Evolutionary conservation across 2,888 invertebrate species (phyloP).

Genomic region (Apeira syringaria): DNA sequence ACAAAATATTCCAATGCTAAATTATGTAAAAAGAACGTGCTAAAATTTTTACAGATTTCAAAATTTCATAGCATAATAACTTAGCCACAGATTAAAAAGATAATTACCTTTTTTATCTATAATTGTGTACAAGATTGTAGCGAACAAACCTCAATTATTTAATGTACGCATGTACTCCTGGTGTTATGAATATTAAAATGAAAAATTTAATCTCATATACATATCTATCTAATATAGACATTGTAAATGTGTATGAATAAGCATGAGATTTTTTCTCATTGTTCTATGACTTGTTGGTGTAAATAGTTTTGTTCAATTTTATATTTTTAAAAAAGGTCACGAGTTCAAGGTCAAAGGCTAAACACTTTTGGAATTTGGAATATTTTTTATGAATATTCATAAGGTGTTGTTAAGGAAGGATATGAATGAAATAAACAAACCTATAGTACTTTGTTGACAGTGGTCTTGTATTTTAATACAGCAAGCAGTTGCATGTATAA

Average conservation of each 20-base stretch:
- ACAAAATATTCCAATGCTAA: no score
- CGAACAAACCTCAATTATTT: slow-evolving; percentile 18
- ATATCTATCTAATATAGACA: slow-evolving; percentile 35
- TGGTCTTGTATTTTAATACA: no score
- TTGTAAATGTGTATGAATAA: slow-evolving; percentile 33
- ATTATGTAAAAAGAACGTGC: neutral
- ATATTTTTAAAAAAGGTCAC: slow-evolving; percentile 8
- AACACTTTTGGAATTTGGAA: slow-evolving; percentile 10
- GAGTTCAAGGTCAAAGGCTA: slow-evolving; percentile 12
- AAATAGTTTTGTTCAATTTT: slow-evolving; percentile 2
- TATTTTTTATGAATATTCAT: slow-evolving; percentile 10
- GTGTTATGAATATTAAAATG: slow-evolving; percentile 13
- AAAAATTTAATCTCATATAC: slow-evolving; percentile 18
- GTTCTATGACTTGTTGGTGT: slow-evolving; percentile 5
- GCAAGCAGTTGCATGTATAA: no score
- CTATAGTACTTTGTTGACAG: no score
- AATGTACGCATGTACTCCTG: slow-evolving; percentile 7
- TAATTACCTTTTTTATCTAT: slow-evolving; percentile 15
- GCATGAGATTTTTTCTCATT: slow-evolving; percentile 25
- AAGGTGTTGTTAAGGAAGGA: neutral
- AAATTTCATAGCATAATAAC: neutral
- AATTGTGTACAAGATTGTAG: slow-evolving; percentile 8
- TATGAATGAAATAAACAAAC: neutral
- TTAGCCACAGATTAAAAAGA: slow-evolving; percentile 2
- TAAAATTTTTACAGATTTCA: slow-evolving; percentile 3